phyloP scores from a whole-genome alignment of 2,797 vertebrate species.

The Poecilia velifera region DNA sequence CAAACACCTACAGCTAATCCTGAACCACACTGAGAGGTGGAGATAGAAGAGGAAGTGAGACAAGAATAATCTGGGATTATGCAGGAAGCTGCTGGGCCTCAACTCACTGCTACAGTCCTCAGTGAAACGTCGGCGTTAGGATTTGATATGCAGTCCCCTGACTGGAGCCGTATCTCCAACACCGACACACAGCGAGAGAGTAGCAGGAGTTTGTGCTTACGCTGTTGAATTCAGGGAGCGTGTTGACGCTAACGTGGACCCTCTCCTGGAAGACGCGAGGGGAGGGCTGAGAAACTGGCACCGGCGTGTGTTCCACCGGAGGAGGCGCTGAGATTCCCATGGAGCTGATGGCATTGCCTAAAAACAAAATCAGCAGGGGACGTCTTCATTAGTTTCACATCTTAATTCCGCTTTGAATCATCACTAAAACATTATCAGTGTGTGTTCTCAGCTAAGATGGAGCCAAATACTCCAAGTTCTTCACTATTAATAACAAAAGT shows the following conservation, averaged over 20 bases:
- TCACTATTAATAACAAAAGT: conserved; percentile 10
- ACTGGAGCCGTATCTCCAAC: neutral
- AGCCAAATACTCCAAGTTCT: neutral
- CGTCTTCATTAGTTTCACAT: conserved; percentile 52
- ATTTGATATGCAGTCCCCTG: conserved; percentile 32
- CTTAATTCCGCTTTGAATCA: conserved; percentile 43
- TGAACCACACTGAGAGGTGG: conserved; percentile 60
- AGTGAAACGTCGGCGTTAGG: conserved; percentile 28
- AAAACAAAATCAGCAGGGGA: conserved; percentile 64
- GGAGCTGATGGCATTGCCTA: conserved; percentile 83
- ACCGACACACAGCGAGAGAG: conserved; percentile 24
- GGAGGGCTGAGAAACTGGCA: conserved; percentile 73
- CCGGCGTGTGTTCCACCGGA: conserved; percentile 75
- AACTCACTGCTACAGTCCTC: conserved; percentile 13
- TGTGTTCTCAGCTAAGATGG: conserved; percentile 17
- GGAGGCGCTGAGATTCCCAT: conserved; percentile 78
- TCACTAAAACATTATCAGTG: conserved; percentile 28
- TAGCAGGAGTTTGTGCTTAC: conserved; percentile 56
- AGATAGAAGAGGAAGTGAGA: conserved; percentile 29
- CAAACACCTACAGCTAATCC: conserved; percentile 81
- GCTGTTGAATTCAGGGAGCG: conserved; percentile 76
- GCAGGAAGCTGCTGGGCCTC: conserved; percentile 29
- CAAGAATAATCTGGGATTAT: conserved; percentile 48
- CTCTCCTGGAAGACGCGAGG: conserved; percentile 73
- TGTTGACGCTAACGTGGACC: conserved; percentile 72